A percentile compares a stretch with the other conserved stretches of the same genome.
Evolutionary conservation across 2,113 vertebrate species (phyloP).

Genomic region (Antigone vipio): DNA sequence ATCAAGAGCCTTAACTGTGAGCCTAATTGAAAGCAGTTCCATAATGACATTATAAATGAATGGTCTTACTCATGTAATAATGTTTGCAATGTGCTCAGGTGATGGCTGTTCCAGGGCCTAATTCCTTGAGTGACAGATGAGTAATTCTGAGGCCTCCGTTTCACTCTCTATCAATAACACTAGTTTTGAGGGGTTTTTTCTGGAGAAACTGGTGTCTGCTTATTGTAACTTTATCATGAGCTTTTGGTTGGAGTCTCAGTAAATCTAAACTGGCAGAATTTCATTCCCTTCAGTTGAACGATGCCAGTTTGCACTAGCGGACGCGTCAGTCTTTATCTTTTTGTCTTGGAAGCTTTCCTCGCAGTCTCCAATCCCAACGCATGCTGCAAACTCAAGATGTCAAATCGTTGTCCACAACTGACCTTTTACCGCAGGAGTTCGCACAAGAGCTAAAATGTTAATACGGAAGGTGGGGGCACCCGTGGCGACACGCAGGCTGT

Average conservation of each 20-base stretch:
- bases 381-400: background rate
- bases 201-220: background rate
- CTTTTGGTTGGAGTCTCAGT: background rate
- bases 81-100: background rate
- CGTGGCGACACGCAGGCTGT: background rate
- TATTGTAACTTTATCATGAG: background rate
- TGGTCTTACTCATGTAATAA: background rate
- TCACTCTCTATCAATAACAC: background rate
- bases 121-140: background rate
- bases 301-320: background rate
- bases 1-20: background rate
- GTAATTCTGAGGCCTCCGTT: background rate
- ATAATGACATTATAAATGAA: background rate
- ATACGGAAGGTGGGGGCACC: background rate
- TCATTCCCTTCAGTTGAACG: background rate
- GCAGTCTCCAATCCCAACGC: background rate
- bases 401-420: background rate
- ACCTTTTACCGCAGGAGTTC: background rate
- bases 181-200: background rate
- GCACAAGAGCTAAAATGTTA: background rate
- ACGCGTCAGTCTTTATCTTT: background rate
- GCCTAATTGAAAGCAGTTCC: background rate
- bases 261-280: background rate
- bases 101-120: background rate
- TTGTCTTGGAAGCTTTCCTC: background rate